phyloP scores from a whole-genome alignment of 2,113 vertebrate species.

The Chamaetylas fuelleborni region DNA sequence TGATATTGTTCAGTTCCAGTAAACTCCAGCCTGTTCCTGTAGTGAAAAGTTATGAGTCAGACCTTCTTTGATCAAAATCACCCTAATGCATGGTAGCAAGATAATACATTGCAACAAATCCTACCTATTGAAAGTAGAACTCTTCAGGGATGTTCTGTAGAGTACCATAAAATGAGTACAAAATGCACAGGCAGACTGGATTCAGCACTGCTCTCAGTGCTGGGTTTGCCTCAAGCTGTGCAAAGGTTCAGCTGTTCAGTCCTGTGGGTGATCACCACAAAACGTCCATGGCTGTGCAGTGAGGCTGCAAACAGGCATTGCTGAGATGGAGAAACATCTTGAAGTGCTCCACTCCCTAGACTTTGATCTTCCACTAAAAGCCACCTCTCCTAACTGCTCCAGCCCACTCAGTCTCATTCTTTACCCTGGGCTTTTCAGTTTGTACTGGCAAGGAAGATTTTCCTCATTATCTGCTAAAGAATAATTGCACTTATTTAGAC shows the following conservation, averaged over 20 bases:
- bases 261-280: not conserved
- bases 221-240: not conserved
- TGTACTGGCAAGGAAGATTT: not conserved
- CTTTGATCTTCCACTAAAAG: not conserved
- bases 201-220: not conserved
- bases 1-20: not conserved
- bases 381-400: not conserved
- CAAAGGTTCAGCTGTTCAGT: not conserved
- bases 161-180: not conserved
- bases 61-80: not conserved
- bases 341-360: not conserved
- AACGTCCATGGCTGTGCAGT: rapidly evolving
- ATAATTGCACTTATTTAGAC: not conserved
- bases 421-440: not conserved
- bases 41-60: not conserved
- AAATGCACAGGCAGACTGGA: not conserved
- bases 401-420: not conserved
- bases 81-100: not conserved
- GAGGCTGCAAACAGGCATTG: not conserved
- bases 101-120: not conserved
- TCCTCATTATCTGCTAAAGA: not conserved
- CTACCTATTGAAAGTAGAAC: not conserved
- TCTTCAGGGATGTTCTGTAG: not conserved
- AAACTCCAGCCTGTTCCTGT: not conserved
- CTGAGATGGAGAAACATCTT: not conserved